Evolutionary conservation across 1,140 invertebrate species (phyloP).

Genomic region (Onthophagus taurus): DNA sequence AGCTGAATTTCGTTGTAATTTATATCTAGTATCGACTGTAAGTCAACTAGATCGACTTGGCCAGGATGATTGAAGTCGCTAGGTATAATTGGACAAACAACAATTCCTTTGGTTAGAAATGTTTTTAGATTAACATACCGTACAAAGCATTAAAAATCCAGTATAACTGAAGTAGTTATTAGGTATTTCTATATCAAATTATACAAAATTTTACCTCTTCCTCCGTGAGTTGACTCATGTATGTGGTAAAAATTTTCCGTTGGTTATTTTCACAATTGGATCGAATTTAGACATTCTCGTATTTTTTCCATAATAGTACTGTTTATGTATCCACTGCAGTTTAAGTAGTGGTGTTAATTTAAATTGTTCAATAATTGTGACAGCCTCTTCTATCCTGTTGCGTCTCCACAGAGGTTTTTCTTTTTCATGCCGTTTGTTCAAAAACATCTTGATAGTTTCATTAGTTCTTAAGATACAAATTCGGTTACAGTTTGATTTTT

Average conservation of each 20-base stretch:
- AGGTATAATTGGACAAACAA: no score
- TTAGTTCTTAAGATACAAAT: slow-evolving; percentile 5
- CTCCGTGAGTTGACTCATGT: slow-evolving; percentile 1
- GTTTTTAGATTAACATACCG: no score
- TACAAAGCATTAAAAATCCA: neutral
- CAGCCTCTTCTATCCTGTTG: slow-evolving; percentile 5
- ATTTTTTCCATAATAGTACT: slow-evolving; percentile 1
- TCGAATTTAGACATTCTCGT: neutral
- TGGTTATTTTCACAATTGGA: slow-evolving; percentile 1
- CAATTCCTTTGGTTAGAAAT: no score
- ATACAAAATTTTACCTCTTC: slow-evolving; percentile 1
- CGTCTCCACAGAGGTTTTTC: neutral
- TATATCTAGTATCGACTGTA: no score
- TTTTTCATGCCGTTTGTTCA: neutral
- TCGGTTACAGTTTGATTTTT: slow-evolving; percentile 2
- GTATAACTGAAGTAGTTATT: slow-evolving; percentile 3
- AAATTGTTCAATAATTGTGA: slow-evolving; percentile 6
- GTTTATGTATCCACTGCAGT: neutral
- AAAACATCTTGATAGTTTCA: slow-evolving; percentile 2
- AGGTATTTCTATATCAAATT: neutral
- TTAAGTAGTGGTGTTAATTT: slow-evolving; percentile 1
- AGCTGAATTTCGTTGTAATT: no score
- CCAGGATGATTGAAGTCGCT: no score
- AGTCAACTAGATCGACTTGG: no score
- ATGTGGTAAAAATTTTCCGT: slow-evolving; percentile 6